phyloP scores from a whole-genome alignment of 2,113 vertebrate genomes.

The Neolamprologus brichardi region DNA sequence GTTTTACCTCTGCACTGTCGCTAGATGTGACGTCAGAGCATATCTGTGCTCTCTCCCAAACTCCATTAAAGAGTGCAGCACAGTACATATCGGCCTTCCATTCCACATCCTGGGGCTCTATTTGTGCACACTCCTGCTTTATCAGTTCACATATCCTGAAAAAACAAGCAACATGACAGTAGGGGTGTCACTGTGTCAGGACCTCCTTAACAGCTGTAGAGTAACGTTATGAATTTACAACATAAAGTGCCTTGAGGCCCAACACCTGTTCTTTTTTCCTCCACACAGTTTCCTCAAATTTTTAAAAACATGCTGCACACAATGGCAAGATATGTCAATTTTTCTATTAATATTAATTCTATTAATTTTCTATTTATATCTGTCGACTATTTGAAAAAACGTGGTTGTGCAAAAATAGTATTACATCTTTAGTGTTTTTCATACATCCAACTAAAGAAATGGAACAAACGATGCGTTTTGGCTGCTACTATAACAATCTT shows the following conservation, averaged over 20 bases:
- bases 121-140: conserved; percentile 64
- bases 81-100: conserved; percentile 82
- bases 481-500: not conserved
- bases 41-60: conserved; percentile 84
- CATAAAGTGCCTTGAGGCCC: not conserved
- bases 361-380: not conserved
- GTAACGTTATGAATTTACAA: not conserved
- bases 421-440: not conserved
- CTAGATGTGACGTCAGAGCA: conserved; percentile 61
- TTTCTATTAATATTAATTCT: not conserved
- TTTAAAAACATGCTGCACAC: not conserved
- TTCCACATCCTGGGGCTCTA: conserved; percentile 52
- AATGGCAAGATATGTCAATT: not conserved
- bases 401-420: not conserved
- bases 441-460: not conserved
- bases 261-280: not conserved
- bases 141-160: conserved; percentile 80
- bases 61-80: conserved; percentile 70
- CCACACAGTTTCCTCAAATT: not conserved
- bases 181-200: not conserved
- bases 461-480: not conserved
- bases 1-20: conserved; percentile 75
- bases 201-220: not conserved
- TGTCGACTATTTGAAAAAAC: not conserved
- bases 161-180: not conserved